These are phyloP conservation scores for Pegoplata infirma DNA, from an alignment of 2,888 invertebrate genomes.

Conservation along the genomic window DNA sequence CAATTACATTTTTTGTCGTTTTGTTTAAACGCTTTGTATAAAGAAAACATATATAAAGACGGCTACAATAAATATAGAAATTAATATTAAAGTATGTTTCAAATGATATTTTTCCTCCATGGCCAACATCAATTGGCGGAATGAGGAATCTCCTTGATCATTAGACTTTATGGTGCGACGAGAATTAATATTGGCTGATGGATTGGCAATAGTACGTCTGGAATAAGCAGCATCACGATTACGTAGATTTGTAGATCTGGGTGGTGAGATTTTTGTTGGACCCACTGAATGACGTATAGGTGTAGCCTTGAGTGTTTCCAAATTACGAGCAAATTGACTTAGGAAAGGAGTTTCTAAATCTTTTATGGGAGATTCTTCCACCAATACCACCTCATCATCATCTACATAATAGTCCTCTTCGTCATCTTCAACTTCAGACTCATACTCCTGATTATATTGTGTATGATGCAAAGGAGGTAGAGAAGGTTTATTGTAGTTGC, in stretches of 20 bases:
- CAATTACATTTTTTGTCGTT: no score
- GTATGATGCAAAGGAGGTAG: background rate
- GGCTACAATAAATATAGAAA: conserved; percentile 65
- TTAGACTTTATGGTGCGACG: conserved; percentile 46
- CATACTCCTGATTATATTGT: conserved; percentile 5
- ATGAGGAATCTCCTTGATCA: conserved; percentile 63
- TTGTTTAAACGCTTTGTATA: conserved; percentile 49
- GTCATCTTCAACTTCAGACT: conserved; percentile 54
- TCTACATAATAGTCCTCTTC: conserved; percentile 61
- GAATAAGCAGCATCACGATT: conserved; percentile 60
- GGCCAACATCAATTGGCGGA: conserved; percentile 66
- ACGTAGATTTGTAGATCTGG: conserved; percentile 38
- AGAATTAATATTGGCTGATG: conserved; percentile 33
- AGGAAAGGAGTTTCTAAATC: conserved; percentile 68
- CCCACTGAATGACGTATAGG: conserved; percentile 63
- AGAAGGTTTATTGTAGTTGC: conserved; percentile 28
- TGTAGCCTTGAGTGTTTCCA: conserved; percentile 68
- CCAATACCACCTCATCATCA: conserved; percentile 56
- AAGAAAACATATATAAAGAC: conserved; percentile 71
- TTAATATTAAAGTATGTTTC: conserved; percentile 69
- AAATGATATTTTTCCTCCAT: conserved; percentile 73
- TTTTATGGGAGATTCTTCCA: conserved; percentile 56
- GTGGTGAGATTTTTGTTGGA: conserved; percentile 50
- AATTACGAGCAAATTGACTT: conserved; percentile 70
- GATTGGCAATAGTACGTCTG: conserved; percentile 66